A percentile compares a stretch with the other conserved stretches of the same genome.
These are phyloP conservation scores for Nansenia antarctica DNA, from an alignment of 2,113 vertebrate genomes.

Conservation along the genomic window DNA sequence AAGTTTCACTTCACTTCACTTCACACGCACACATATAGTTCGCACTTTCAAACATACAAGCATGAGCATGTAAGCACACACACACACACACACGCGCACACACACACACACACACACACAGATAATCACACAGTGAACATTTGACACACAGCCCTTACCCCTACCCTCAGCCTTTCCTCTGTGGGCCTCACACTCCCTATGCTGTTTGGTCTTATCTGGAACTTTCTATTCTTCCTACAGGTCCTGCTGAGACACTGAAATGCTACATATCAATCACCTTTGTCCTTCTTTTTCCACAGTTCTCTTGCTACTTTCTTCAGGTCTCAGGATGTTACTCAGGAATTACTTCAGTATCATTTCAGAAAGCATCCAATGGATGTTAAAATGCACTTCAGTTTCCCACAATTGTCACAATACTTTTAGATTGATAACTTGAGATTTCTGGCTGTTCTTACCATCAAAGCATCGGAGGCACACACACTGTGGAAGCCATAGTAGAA, in stretches of 20 bases:
- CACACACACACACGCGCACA: slow-evolving; percentile 8
- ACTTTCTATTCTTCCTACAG: background rate
- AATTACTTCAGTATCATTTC: too few relatives aligned
- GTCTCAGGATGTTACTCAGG: too few relatives aligned
- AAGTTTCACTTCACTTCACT: too few relatives aligned
- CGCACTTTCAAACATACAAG: too few relatives aligned
- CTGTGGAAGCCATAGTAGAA: slow-evolving; percentile 99
- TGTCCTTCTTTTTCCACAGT: background rate
- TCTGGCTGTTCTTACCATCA: slow-evolving; percentile 85
- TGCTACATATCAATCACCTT: background rate
- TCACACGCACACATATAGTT: too few relatives aligned
- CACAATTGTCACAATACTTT: background rate
- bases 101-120: slow-evolving; percentile 10
- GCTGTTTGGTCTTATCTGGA: background rate
- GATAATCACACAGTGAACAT: background rate
- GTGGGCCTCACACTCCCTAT: background rate
- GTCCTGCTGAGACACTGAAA: background rate
- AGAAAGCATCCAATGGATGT: background rate
- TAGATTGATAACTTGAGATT: background rate
- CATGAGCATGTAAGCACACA: too few relatives aligned
- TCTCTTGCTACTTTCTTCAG: background rate
- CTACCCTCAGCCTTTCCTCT: background rate
- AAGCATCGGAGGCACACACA: slow-evolving; percentile 93
- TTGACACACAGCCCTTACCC: background rate
- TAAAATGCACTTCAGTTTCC: background rate